Evolutionary conservation across 2,113 vertebrate genomes (phyloP).

Genomic region (Cephalopterus ornatus): DNA sequence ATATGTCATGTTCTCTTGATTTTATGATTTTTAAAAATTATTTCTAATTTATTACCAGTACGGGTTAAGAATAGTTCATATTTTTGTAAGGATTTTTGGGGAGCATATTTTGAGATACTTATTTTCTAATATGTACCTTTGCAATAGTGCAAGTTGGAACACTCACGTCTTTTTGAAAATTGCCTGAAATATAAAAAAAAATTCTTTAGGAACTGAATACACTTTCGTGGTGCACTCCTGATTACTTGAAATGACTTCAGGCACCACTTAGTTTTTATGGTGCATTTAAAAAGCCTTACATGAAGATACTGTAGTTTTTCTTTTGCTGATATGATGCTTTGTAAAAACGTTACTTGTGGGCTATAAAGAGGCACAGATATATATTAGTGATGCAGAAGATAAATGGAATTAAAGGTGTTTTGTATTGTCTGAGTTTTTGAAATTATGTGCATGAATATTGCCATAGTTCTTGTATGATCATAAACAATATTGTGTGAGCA

Average conservation of each 20-base stretch:
- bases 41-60: background rate
- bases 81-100: background rate
- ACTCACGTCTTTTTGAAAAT: background rate
- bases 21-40: background rate
- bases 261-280: background rate
- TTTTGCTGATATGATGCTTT: background rate
- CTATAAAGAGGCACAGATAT: background rate
- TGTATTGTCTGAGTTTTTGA: background rate
- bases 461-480: background rate
- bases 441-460: background rate
- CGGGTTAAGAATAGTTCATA: background rate
- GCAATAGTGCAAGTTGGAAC: background rate
- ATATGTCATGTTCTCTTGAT: background rate
- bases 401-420: background rate
- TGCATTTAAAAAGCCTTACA: background rate
- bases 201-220: background rate
- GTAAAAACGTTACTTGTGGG: background rate
- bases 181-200: background rate
- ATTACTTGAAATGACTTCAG: background rate
- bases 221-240: background rate
- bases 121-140: background rate
- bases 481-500: background rate
- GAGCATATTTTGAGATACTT: background rate
- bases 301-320: background rate
- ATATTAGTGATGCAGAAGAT: background rate